Conservation (phyloP, 2,888 invertebrate genomes). For the Phlogophora meticulosa region DNA sequence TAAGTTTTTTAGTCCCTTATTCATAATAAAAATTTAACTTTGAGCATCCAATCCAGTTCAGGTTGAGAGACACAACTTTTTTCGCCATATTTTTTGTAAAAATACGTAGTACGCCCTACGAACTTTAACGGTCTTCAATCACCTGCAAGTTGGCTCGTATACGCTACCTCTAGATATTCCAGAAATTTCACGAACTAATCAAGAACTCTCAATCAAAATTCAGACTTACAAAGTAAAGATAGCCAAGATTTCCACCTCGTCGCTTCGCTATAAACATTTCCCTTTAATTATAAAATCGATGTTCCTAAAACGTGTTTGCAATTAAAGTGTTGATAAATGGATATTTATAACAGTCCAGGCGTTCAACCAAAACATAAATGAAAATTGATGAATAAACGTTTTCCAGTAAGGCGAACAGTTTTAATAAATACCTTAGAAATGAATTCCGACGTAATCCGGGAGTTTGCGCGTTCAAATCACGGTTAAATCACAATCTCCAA, state of each 20-base stretch:
- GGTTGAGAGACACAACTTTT: conserved; percentile 25
- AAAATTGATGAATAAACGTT: conserved; percentile 42
- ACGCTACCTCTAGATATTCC: conserved; percentile 26
- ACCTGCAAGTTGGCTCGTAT: conserved; percentile 45
- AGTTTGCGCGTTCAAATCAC: conserved; percentile 48
- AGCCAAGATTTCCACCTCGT: conserved; percentile 1
- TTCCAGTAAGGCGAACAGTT: conserved; percentile 31
- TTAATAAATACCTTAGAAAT: conserved; percentile 58
- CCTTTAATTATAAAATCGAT: conserved; percentile 28
- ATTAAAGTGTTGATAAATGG: conserved; percentile 24
- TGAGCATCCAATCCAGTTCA: conserved; percentile 20
- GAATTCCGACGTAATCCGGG: conserved; percentile 39
- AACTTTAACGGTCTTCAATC: conserved; percentile 54
- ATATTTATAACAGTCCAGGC: conserved; percentile 5
- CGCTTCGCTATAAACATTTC: conserved; percentile 19
- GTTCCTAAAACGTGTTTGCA: conserved; percentile 18
- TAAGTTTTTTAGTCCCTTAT: neutral
- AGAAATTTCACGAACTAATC: conserved; percentile 44
- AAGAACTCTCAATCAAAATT: conserved; percentile 43
- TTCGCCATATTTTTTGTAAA: conserved; percentile 30
- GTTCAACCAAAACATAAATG: conserved; percentile 16
- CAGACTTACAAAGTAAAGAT: conserved; percentile 22
- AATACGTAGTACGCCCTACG: conserved; percentile 19
- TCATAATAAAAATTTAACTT: conserved; percentile 18
- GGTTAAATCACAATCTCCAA: conserved; percentile 68